Evolutionary conservation across 1,140 invertebrate genomes (phyloP).

Genomic region (Psilanteris sp.): DNA sequence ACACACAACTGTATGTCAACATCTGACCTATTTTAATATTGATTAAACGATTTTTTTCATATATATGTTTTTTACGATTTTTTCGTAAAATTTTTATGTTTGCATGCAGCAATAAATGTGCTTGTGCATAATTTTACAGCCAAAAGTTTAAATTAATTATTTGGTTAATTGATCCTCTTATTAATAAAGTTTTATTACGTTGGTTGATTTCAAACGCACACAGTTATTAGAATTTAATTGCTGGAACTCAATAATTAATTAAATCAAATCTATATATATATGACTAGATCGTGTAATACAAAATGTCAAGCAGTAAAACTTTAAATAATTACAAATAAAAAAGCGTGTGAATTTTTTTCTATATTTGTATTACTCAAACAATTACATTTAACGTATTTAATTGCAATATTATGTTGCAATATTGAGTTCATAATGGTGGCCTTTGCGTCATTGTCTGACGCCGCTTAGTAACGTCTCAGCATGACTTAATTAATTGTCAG

Average conservation of each 20-base stretch:
- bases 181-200: too few species aligned
- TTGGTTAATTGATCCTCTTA: too few species aligned
- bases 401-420: slow-evolving; percentile 34
- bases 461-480: slow-evolving; percentile 15
- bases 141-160: too few species aligned
- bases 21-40: slow-evolving; percentile 57
- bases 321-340: slow-evolving; percentile 4
- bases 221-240: too few species aligned
- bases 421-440: slow-evolving; percentile 35
- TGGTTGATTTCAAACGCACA: too few species aligned
- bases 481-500: slow-evolving; percentile 40
- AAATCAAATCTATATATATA: slow-evolving; percentile 3
- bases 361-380: slow-evolving; percentile 24
- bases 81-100: too few species aligned
- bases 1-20: too few species aligned
- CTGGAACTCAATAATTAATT: slow-evolving; percentile 25
- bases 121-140: too few species aligned
- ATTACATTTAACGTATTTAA: slow-evolving; percentile 26
- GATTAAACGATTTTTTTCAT: slow-evolving; percentile 38
- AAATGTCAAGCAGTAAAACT: slow-evolving; percentile 28
- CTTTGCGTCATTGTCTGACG: slow-evolving; percentile 41
- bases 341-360: slow-evolving; percentile 11
- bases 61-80: too few species aligned
- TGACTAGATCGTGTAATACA: slow-evolving; percentile 6
- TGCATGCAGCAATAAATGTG: too few species aligned